Evolutionary conservation across 2,113 vertebrate species (phyloP).

Genomic region (Chloebia gouldiae): DNA sequence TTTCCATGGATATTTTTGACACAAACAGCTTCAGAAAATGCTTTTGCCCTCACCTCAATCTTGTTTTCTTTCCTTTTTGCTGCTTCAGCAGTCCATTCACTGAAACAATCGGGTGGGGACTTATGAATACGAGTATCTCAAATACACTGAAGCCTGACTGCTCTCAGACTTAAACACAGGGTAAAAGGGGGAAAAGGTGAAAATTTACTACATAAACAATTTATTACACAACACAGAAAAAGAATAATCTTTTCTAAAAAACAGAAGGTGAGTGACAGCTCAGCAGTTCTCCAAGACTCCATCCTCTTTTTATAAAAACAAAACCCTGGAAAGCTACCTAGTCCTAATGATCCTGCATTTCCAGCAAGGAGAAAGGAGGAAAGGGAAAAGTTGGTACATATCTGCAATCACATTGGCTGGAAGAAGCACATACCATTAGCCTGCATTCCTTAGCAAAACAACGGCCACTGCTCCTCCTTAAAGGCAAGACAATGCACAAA

Average conservation of each 20-base stretch:
- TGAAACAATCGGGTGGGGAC: not conserved
- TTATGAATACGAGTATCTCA: rapidly evolving
- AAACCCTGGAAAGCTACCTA: not conserved
- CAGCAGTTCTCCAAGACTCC: not conserved
- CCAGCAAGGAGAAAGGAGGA: not conserved
- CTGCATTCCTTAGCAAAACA: not conserved
- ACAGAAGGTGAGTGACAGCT: not conserved
- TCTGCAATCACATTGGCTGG: not conserved
- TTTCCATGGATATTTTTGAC: not conserved
- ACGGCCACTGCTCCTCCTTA: not conserved
- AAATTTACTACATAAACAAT: not conserved
- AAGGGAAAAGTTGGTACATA: not conserved
- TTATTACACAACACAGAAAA: not conserved
- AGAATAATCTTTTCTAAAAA: not conserved
- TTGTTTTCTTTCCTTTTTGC: not conserved
- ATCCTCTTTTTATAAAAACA: not conserved
- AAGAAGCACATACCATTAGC: not conserved
- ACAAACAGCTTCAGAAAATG: not conserved
- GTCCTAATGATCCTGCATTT: not conserved
- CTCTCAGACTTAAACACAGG: rapidly evolving
- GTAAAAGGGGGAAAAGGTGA: not conserved
- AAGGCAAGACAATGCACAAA: not conserved
- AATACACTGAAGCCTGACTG: not conserved
- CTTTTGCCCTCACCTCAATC: rapidly evolving
- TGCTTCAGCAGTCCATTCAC: not conserved